Conservation (phyloP, 2,888 invertebrate species). For the Rhagonycha lutea region DNA sequence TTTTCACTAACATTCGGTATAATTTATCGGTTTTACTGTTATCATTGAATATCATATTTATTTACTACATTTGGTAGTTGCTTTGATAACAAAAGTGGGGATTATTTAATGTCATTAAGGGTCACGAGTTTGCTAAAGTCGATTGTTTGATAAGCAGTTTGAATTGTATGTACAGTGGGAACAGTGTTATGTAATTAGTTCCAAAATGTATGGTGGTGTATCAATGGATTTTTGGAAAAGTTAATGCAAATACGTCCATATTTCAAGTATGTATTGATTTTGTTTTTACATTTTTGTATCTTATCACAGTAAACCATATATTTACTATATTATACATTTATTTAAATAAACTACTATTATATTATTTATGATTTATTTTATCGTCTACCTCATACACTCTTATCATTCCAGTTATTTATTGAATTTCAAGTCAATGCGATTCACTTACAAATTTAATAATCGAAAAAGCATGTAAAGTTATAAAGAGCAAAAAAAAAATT, state of each 20-base stretch:
- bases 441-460: neutral
- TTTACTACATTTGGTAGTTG: neutral
- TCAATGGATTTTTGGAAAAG: neutral
- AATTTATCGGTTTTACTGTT: neutral
- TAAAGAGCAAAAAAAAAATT: too few relatives aligned
- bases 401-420: neutral
- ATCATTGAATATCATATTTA: neutral
- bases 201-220: neutral
- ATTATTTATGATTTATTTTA: neutral
- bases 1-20: neutral
- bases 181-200: neutral
- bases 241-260: neutral
- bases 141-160: neutral
- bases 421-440: neutral
- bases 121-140: neutral
- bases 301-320: neutral
- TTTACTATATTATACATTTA: too few relatives aligned
- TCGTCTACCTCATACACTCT: neutral
- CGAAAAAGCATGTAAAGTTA: neutral
- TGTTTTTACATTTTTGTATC: neutral
- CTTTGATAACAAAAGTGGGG: neutral
- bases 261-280: neutral
- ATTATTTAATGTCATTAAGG: neutral
- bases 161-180: neutral
- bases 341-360: neutral